Evolutionary conservation across 64 coral and sea anemone genomes (phyloP).

Genomic region (Catalaphyllia jardinei): DNA sequence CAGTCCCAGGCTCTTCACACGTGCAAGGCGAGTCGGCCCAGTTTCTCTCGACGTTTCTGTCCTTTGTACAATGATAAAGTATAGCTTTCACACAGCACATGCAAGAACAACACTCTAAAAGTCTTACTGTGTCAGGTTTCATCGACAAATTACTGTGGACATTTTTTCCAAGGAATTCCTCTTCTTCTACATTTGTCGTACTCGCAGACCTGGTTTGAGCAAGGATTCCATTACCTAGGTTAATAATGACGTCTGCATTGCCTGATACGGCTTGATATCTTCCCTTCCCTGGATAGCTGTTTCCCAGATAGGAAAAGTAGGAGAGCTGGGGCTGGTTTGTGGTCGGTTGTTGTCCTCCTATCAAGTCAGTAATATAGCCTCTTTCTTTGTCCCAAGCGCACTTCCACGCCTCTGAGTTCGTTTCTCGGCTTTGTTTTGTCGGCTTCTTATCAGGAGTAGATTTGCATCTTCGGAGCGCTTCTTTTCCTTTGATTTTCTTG

Average conservation of each 20-base stretch:
- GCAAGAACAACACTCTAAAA: conserved; percentile 53
- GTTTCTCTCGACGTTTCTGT: conserved; percentile 21
- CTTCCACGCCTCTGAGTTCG: not conserved
- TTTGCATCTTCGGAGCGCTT: conserved; percentile 27
- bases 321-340: not conserved
- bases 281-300: not conserved
- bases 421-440: not conserved
- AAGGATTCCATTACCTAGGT: not conserved
- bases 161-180: not conserved
- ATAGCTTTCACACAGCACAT: conserved; percentile 70
- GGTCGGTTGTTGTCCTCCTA: not conserved
- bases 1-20: conserved; percentile 9
- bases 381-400: not conserved
- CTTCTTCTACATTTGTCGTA: not conserved
- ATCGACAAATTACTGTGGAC: not conserved
- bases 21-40: not conserved
- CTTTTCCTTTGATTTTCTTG: not conserved
- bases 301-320: conserved; percentile 14
- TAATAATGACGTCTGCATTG: not conserved
- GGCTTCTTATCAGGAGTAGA: not conserved
- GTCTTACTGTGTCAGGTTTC: not conserved
- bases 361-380: conserved; percentile 5
- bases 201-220: not conserved
- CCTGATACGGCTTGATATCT: not conserved
- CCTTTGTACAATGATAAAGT: conserved; percentile 68